Percentiles rank a stretch among this genome's conserved stretches.
Conservation (phyloP, 2,113 vertebrate species). For the Heterotis niloticus region DNA sequence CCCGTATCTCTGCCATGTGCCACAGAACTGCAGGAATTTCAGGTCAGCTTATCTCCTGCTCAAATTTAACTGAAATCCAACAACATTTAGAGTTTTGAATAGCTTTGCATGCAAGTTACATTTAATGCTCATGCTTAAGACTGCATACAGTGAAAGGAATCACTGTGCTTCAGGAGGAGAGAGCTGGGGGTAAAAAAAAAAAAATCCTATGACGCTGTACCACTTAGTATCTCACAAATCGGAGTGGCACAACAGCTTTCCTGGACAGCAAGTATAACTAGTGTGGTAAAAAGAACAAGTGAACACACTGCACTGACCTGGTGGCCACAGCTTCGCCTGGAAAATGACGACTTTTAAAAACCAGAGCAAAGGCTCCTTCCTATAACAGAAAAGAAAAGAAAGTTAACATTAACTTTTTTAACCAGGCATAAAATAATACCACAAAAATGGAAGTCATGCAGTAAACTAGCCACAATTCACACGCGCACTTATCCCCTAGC, state of each 20-base stretch:
- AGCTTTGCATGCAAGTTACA: too few relatives aligned
- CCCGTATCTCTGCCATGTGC: too few relatives aligned
- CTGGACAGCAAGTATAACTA: not conserved
- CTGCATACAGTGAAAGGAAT: not conserved
- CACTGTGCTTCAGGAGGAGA: not conserved
- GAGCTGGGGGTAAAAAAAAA: not conserved
- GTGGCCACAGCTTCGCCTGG: slow-evolving; percentile 86
- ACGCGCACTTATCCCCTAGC: not conserved
- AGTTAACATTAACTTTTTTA: slow-evolving; percentile 16
- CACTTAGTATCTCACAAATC: too few relatives aligned
- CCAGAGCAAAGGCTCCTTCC: slow-evolving; percentile 91
- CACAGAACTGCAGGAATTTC: too few relatives aligned
- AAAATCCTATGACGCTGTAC: not conserved
- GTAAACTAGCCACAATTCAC: not conserved
- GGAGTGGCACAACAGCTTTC: too few relatives aligned
- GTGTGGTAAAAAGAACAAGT: not conserved
- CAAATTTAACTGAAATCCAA: too few relatives aligned
- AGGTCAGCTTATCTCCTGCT: too few relatives aligned
- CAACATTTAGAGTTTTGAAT: too few relatives aligned
- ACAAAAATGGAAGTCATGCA: not conserved
- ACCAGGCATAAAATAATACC: not conserved
- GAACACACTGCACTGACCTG: slow-evolving; percentile 70
- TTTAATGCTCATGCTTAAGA: too few relatives aligned
- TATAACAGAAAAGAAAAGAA: slow-evolving; percentile 45
- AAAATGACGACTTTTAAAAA: slow-evolving; percentile 91